Conservation (phyloP, 1,140 invertebrate species). For the Bombus terrestris region DNA sequence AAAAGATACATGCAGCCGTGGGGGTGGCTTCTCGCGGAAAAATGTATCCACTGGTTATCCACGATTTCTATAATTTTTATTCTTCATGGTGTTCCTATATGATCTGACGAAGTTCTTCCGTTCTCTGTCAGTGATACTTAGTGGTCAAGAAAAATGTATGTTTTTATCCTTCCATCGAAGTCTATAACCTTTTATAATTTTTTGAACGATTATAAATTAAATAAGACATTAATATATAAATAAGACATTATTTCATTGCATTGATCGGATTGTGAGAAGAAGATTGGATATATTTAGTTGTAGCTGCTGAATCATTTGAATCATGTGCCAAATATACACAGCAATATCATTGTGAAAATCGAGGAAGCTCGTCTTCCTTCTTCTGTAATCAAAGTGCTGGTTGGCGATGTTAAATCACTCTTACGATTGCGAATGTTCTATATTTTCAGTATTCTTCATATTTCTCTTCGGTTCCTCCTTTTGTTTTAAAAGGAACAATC, state of each 20-base stretch:
- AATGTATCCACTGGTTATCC: background rate
- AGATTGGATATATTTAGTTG: background rate
- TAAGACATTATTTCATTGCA: background rate
- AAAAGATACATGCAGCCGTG: constrained; percentile 53
- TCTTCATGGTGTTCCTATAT: background rate
- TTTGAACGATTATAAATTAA: background rate
- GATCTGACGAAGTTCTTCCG: background rate
- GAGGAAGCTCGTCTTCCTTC: background rate
- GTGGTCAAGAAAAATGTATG: background rate
- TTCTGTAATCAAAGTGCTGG: background rate
- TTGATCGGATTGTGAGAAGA: background rate
- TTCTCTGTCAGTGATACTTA: background rate
- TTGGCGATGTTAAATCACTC: background rate
- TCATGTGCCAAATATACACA: background rate
- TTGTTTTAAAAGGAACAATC: constrained; percentile 25
- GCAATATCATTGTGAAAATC: background rate
- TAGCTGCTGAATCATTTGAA: too few relatives aligned
- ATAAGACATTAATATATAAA: background rate
- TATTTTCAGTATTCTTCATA: constrained; percentile 8
- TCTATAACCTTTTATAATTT: too few relatives aligned
- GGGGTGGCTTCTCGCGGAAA: constrained; percentile 4
- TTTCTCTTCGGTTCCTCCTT: background rate
- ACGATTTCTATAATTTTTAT: background rate
- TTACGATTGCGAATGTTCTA: constrained; percentile 12
- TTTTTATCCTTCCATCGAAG: background rate